These are phyloP conservation scores for Damaliscus lunatus DNA, from an alignment of 2,113 vertebrate species.

Conservation along the genomic window DNA sequence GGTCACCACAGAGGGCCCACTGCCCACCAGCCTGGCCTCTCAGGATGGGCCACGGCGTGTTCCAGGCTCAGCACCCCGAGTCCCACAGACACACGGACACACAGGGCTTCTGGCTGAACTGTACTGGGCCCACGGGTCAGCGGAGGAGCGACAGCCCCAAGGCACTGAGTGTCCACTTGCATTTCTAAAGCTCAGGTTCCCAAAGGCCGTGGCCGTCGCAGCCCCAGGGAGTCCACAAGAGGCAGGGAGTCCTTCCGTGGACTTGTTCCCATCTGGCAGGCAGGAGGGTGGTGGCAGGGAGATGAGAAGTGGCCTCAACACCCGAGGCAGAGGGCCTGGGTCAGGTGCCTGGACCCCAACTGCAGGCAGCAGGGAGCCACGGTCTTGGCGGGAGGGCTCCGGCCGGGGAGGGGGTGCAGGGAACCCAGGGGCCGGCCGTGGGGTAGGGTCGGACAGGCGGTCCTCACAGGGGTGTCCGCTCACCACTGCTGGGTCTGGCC, in stretches of 20 bases:
- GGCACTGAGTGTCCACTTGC: too few relatives aligned
- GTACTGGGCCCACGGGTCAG: too few relatives aligned
- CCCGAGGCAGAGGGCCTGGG: background rate
- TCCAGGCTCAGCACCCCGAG: rapidly evolving
- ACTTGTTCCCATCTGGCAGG: rapidly evolving
- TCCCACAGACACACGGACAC: background rate
- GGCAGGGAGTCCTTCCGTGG: background rate
- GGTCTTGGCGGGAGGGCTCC: too few relatives aligned
- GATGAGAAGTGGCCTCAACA: too few relatives aligned
- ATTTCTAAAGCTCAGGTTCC: background rate
- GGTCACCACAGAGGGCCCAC: rapidly evolving
- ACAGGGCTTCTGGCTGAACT: rapidly evolving
- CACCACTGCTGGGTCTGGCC: background rate
- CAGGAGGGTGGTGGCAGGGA: background rate
- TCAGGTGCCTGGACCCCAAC: background rate
- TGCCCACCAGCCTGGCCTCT: background rate
- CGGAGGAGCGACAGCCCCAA: background rate
- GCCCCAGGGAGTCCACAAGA: rapidly evolving
- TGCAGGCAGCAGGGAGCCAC: background rate
- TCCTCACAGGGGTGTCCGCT: background rate
- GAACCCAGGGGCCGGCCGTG: background rate
- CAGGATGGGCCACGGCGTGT: rapidly evolving
- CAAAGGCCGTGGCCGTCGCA: rapidly evolving
- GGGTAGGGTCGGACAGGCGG: background rate
- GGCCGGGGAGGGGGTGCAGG: background rate